phyloP scores from a whole-genome alignment of 2,797 vertebrate species.

The Protosalanx chinensis region DNA sequence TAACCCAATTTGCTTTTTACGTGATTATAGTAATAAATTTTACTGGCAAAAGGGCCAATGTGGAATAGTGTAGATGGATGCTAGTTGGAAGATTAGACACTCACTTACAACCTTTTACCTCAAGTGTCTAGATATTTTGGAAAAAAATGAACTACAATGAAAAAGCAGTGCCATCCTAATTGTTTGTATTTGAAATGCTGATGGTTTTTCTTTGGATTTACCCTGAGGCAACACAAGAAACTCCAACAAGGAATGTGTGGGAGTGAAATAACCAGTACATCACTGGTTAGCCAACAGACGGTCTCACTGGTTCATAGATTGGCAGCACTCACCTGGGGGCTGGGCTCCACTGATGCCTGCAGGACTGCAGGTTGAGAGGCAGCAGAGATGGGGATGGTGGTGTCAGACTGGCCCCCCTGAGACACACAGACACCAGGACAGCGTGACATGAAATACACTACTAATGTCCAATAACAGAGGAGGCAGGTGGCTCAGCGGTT shows the following conservation, averaged over 20 bases:
- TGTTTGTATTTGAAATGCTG: neutral
- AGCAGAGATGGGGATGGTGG: slow-evolving; percentile 77
- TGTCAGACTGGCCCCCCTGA: slow-evolving; percentile 67
- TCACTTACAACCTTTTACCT: neutral
- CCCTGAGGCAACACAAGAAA: neutral
- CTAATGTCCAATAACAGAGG: neutral
- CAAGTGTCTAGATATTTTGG: neutral
- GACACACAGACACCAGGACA: neutral
- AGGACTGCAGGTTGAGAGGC: slow-evolving; percentile 87
- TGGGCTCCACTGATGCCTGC: slow-evolving; percentile 86
- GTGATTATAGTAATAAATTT: neutral
- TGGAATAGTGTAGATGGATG: neutral
- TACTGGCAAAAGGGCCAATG: too few relatives aligned
- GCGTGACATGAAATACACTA: neutral
- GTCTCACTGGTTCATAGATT: neutral
- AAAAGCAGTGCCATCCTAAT: too few relatives aligned
- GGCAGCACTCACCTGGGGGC: slow-evolving; percentile 74
- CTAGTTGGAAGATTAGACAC: neutral
- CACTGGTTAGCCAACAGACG: too few relatives aligned
- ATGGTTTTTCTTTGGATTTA: neutral
- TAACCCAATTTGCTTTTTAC: neutral
- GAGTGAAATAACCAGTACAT: neutral
- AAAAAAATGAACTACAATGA: too few relatives aligned
- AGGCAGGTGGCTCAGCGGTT: too few relatives aligned
- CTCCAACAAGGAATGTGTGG: neutral